Conservation (phyloP, 92 coral and sea anemone genomes). For the Porites cylindrica region DNA sequence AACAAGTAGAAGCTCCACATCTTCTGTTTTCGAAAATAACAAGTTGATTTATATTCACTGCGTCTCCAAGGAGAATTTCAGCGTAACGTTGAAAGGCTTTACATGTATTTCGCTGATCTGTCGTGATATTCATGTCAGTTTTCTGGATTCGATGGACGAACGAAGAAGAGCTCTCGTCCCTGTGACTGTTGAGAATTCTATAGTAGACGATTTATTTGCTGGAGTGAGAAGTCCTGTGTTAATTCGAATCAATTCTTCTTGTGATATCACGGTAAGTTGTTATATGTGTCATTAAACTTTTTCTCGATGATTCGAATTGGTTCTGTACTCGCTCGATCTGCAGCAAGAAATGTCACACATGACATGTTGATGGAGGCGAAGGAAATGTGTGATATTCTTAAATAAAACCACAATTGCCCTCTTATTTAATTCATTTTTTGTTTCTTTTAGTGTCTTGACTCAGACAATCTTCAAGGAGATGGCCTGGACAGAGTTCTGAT, state of each 20-base stretch:
- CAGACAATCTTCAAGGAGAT: too few relatives aligned
- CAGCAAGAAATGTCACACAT: background rate
- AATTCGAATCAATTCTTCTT: conserved; percentile 11
- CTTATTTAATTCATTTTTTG: background rate
- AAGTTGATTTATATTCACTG: conserved; percentile 16
- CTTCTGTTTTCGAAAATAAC: conserved; percentile 8
- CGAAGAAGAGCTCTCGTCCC: conserved; percentile 32
- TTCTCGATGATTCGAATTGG: background rate
- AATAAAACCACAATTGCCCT: background rate
- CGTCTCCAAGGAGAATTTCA: conserved; percentile 23
- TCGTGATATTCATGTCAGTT: conserved; percentile 23
- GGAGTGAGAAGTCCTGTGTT: conserved; percentile 23
- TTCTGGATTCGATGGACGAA: conserved; percentile 14
- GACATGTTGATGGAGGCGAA: too few relatives aligned
- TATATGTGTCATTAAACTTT: background rate
- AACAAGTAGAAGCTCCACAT: background rate
- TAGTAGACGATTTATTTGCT: conserved; percentile 22
- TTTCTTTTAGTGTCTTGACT: too few relatives aligned
- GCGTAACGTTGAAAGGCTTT: conserved; percentile 21
- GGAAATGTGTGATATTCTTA: background rate
- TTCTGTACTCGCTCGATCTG: background rate
- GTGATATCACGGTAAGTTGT: conserved; percentile 14
- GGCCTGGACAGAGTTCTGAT: too few relatives aligned
- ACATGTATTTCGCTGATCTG: conserved; percentile 11
- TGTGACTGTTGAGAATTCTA: background rate